Evolutionary conservation across 2,888 invertebrate genomes (phyloP).

Genomic region (Plagiodera versicolora): DNA sequence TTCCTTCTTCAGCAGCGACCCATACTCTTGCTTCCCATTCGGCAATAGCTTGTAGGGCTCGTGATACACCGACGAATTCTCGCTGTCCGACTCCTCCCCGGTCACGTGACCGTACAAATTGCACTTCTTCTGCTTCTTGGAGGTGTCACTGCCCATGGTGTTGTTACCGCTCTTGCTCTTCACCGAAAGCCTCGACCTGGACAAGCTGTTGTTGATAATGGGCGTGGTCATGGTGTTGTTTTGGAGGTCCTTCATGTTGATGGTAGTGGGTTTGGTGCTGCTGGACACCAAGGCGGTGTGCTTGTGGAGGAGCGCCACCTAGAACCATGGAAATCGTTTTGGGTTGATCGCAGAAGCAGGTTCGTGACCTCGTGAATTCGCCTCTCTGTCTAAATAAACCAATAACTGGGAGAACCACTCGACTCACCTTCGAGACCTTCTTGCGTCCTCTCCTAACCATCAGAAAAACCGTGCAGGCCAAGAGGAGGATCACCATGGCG

Average conservation of each 20-base stretch:
- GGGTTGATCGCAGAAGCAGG: too few species aligned
- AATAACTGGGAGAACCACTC: too few species aligned
- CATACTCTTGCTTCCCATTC: conserved; percentile 57
- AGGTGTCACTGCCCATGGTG: conserved; percentile 46
- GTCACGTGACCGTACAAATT: conserved; percentile 57
- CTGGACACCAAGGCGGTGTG: conserved; percentile 63
- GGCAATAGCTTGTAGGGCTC: conserved; percentile 61
- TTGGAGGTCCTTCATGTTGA: conserved; percentile 63
- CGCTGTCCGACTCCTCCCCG: conserved; percentile 59
- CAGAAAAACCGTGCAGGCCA: conserved; percentile 66
- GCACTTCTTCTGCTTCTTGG: conserved; percentile 52
- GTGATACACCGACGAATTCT: conserved; percentile 61
- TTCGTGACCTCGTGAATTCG: too few species aligned
- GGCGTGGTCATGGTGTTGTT: conserved; percentile 58
- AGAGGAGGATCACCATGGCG: conserved; percentile 66
- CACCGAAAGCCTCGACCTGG: conserved; percentile 57
- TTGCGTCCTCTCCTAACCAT: conserved; percentile 68
- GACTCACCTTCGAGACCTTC: conserved; percentile 41
- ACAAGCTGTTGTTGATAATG: conserved; percentile 60
- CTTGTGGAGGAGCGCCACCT: conserved; percentile 64
- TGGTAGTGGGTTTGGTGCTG: conserved; percentile 59
- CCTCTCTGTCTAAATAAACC: too few species aligned
- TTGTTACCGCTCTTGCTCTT: conserved; percentile 50
- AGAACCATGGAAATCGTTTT: not conserved
- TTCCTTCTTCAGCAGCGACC: conserved; percentile 58